phyloP scores from a whole-genome alignment of 35 echinoderm and acorn worm genomes.

The Stichopus chloronotus region DNA sequence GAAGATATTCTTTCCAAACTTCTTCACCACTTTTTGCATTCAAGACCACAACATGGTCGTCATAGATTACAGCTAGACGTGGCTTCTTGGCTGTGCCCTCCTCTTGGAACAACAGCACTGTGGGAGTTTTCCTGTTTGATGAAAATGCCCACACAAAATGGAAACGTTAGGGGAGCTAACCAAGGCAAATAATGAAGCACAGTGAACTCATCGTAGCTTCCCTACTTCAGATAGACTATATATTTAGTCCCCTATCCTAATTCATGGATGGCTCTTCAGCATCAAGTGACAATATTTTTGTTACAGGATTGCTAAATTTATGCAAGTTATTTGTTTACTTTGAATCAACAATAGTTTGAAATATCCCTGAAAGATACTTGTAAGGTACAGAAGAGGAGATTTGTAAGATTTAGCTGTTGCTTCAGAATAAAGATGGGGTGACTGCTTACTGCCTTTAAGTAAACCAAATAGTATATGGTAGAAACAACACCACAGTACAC shows the following conservation, averaged over 20 bases:
- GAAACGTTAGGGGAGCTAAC: background rate
- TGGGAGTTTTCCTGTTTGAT: background rate
- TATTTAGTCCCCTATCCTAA: background rate
- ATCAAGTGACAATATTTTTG: no score
- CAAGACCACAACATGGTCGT: background rate
- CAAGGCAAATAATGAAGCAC: background rate
- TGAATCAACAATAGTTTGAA: no score
- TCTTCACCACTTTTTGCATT: constrained; percentile 31
- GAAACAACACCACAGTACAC: no score
- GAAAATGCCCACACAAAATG: background rate
- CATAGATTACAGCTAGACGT: constrained; percentile 3
- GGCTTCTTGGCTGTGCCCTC: background rate
- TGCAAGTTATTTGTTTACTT: no score
- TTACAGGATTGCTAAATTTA: no score
- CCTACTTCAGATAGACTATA: background rate
- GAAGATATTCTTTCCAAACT: constrained; percentile 46
- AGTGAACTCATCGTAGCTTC: background rate
- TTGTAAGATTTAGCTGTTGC: no score
- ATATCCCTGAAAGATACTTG: no score
- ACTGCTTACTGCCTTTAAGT: no score
- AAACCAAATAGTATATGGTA: no score
- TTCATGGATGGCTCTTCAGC: no score
- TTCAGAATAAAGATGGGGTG: no score
- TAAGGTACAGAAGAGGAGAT: no score
- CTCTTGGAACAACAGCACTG: constrained; percentile 30